These are phyloP conservation scores for Malurus splendens DNA, from an alignment of 2,797 vertebrate species.

Conservation along the genomic window DNA sequence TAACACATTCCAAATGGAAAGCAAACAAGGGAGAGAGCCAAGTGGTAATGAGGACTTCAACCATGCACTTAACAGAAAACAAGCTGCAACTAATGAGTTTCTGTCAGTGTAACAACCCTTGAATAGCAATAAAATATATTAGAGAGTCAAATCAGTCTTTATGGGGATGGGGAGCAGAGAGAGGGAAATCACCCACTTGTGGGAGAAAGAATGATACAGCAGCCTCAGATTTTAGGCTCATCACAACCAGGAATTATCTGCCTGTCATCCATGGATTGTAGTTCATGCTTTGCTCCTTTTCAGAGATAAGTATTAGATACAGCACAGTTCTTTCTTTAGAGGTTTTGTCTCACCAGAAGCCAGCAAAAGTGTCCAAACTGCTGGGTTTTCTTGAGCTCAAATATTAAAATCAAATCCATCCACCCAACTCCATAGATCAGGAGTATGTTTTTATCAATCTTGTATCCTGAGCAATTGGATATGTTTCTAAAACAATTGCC, in stretches of 20 bases:
- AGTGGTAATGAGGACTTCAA: conserved; percentile 38
- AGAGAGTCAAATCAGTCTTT: conserved; percentile 17
- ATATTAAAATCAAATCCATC: background rate
- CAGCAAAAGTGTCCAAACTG: background rate
- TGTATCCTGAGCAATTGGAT: background rate
- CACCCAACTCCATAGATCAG: background rate
- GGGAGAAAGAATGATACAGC: background rate
- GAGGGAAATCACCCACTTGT: background rate
- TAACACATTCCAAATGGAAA: conserved; percentile 39
- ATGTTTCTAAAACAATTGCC: background rate
- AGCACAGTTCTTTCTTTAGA: background rate
- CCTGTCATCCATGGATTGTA: background rate
- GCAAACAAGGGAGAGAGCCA: conserved; percentile 26
- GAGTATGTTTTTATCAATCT: background rate
- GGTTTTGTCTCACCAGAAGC: background rate
- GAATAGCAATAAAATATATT: conserved; percentile 22
- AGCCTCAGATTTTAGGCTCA: background rate
- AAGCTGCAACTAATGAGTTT: conserved; percentile 49
- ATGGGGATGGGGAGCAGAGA: background rate
- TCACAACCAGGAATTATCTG: background rate
- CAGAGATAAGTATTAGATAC: background rate
- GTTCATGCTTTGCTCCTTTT: background rate
- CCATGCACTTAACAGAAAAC: conserved; percentile 34
- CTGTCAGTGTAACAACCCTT: conserved; percentile 31
- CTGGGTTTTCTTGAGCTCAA: background rate